phyloP scores from a whole-genome alignment of 2,888 invertebrate genomes.

The Gari tellinella region DNA sequence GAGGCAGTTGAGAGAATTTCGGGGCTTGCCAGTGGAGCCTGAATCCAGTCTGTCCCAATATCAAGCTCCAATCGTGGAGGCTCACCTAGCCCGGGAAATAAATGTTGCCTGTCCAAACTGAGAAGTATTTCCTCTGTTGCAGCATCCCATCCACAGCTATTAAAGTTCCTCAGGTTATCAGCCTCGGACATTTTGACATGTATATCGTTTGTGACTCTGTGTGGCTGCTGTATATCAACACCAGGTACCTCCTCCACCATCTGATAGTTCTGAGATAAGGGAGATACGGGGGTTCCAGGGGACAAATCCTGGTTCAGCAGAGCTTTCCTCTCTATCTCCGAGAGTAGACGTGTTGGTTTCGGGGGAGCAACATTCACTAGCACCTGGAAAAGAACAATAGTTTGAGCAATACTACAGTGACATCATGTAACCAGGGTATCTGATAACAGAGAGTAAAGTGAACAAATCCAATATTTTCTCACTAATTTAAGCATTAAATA shows the following conservation, averaged over 20 bases:
- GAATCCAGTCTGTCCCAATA: conserved; percentile 60
- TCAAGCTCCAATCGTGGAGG: conserved; percentile 59
- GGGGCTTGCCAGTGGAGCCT: conserved; percentile 92
- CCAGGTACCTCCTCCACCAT: conserved; percentile 11
- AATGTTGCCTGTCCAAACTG: conserved; percentile 53
- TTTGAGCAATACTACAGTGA: neutral
- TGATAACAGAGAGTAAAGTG: no score
- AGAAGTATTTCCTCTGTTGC: conserved; percentile 75
- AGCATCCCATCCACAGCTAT: conserved; percentile 85
- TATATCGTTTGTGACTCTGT: neutral
- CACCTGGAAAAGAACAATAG: conserved; percentile 75
- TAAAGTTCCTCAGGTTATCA: conserved; percentile 20
- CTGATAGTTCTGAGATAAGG: conserved; percentile 12
- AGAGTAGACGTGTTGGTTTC: conserved; percentile 87
- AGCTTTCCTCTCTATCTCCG: conserved; percentile 75
- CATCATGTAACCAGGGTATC: no score
- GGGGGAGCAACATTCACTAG: conserved; percentile 89
- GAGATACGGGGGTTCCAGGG: conserved; percentile 49
- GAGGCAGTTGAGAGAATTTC: conserved; percentile 93
- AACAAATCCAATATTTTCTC: no score
- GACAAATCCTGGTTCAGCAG: conserved; percentile 66
- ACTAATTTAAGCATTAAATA: no score
- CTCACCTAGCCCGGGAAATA: conserved; percentile 52
- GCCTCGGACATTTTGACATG: neutral
- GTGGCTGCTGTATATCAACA: neutral